phyloP scores from a whole-genome alignment of 2,113 vertebrate genomes.

The Thamnaconus septentrionalis region DNA sequence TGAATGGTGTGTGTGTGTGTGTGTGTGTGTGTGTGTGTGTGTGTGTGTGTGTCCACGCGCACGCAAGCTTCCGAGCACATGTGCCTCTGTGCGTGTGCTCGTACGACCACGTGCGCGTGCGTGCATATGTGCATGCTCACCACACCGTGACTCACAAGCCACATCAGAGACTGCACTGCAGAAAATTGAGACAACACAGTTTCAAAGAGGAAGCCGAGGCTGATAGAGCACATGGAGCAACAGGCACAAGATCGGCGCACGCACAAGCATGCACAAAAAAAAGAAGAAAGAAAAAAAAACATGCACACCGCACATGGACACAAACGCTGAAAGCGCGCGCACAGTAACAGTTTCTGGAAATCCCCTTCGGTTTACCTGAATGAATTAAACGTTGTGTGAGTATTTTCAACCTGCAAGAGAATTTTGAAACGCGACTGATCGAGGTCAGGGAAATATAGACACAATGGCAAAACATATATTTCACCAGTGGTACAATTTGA shows the following conservation, averaged over 20 bases:
- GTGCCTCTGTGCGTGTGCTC: conserved; percentile 19
- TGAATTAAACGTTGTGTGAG: conserved; percentile 37
- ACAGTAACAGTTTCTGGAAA: conserved; percentile 45
- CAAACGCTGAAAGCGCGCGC: not conserved
- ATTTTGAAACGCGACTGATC: not conserved
- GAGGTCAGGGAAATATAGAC: not conserved
- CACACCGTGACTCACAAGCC: conserved; percentile 71
- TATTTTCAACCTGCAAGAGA: conserved; percentile 13
- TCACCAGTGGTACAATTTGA: too few species aligned
- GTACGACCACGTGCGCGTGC: conserved; percentile 23
- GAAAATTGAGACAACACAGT: conserved; percentile 72
- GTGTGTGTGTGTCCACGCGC: conserved; percentile 10
- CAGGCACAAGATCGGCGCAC: conserved; percentile 34
- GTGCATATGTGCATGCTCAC: conserved; percentile 56
- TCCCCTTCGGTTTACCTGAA: conserved; percentile 56
- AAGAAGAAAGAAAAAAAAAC: too few species aligned
- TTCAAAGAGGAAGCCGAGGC: conserved; percentile 74
- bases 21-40: too few species aligned
- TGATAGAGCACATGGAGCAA: conserved; percentile 66
- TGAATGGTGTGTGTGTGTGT: too few species aligned
- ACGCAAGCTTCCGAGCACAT: too few species aligned
- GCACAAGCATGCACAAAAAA: conserved; percentile 1
- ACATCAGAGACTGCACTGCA: conserved; percentile 67
- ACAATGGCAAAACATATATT: too few species aligned
- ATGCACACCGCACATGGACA: not conserved